A percentile compares a stretch with the other conserved stretches of the same genome.
phyloP scores from a whole-genome alignment of 2,888 invertebrate genomes.

The Salticus scenicus region DNA sequence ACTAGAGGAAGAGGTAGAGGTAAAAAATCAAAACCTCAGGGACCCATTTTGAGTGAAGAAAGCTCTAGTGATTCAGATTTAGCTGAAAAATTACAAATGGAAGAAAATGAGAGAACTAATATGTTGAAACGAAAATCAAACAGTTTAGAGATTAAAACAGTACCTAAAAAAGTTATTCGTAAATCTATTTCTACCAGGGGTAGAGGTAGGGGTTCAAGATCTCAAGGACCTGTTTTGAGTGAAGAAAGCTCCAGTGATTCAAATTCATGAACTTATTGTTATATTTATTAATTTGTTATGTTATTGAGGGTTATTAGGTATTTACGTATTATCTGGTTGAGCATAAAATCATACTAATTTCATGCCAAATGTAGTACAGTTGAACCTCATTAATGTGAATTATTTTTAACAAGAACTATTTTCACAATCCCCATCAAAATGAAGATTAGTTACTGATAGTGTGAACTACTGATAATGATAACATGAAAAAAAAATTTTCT shows the following conservation, averaged over 20 bases:
- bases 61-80: slow-evolving; percentile 46
- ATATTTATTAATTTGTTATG: too few relatives aligned
- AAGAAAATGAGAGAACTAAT: slow-evolving; percentile 41
- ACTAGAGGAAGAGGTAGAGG: neutral
- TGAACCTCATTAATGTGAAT: too few relatives aligned
- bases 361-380: too few relatives aligned
- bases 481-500: too few relatives aligned
- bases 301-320: too few relatives aligned
- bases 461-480: too few relatives aligned
- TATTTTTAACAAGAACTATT: too few relatives aligned
- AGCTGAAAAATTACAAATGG: slow-evolving; percentile 75
- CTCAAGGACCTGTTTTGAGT: slow-evolving; percentile 44
- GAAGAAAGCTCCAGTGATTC: slow-evolving; percentile 62
- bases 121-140: slow-evolving; percentile 13
- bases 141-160: slow-evolving; percentile 29
- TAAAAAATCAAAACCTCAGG: slow-evolving; percentile 11
- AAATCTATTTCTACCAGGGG: neutral
- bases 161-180: slow-evolving; percentile 46
- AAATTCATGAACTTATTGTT: too few relatives aligned
- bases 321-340: too few relatives aligned
- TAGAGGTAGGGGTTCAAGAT: neutral
- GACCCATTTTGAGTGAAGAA: slow-evolving; percentile 55
- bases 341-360: too few relatives aligned
- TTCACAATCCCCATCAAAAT: too few relatives aligned
- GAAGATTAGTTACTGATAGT: too few relatives aligned